These are phyloP conservation scores for Papilio polytes DNA, from an alignment of 1,140 invertebrate species.

Conservation along the genomic window DNA sequence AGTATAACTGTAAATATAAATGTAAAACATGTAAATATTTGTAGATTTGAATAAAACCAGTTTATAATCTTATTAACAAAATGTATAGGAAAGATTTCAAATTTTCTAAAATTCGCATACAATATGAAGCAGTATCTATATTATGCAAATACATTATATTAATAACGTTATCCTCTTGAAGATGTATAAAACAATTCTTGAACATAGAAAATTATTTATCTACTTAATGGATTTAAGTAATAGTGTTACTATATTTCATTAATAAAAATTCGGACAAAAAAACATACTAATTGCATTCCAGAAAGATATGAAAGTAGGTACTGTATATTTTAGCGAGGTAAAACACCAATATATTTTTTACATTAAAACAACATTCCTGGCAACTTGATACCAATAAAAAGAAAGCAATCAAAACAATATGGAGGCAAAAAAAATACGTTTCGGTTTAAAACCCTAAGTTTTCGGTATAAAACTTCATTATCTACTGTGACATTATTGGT, in stretches of 20 bases:
- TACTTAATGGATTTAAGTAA: not conserved
- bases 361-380: too few relatives aligned
- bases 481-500: not conserved
- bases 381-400: too few relatives aligned
- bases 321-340: too few relatives aligned
- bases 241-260: not conserved
- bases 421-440: too few relatives aligned
- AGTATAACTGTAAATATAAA: not conserved
- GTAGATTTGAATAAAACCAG: not conserved
- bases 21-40: not conserved
- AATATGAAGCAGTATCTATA: not conserved
- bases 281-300: not conserved
- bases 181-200: not conserved
- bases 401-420: too few relatives aligned
- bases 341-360: too few relatives aligned
- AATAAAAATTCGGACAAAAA: not conserved
- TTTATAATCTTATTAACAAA: slow-evolving; percentile 17
- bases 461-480: not conserved
- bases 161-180: not conserved
- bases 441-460: not conserved
- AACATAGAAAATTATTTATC: not conserved
- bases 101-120: not conserved
- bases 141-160: slow-evolving; percentile 12
- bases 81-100: not conserved
- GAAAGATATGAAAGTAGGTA: too few relatives aligned